These are phyloP conservation scores for Cryptoleucopteryx plumbea DNA, from an alignment of 2,113 vertebrate genomes.

Conservation along the genomic window DNA sequence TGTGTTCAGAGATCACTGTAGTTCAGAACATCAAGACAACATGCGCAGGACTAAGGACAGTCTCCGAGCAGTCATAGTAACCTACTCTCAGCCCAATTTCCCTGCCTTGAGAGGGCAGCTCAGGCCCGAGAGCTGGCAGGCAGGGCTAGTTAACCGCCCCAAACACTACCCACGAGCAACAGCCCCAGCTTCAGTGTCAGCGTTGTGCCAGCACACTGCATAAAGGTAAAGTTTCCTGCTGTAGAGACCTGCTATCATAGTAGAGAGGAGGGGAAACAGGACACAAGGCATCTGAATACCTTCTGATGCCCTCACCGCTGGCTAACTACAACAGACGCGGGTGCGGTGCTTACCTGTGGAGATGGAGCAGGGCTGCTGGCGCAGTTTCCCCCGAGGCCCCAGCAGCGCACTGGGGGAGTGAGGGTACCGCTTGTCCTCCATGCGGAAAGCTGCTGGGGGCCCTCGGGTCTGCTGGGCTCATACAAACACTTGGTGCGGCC, in stretches of 20 bases:
- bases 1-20: neutral
- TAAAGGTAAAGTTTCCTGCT: neutral
- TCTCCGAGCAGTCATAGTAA: neutral
- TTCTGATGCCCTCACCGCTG: neutral
- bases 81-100: neutral
- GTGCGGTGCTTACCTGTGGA: neutral
- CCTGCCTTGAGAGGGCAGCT: neutral
- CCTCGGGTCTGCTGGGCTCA: neutral
- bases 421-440: accelerated
- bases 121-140: neutral
- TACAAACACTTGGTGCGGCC: accelerated
- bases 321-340: neutral
- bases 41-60: accelerated
- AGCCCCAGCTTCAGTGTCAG: neutral
- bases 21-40: neutral
- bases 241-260: neutral
- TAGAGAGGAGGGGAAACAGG: neutral
- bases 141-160: too few relatives aligned
- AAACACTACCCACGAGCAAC: neutral
- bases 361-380: neutral
- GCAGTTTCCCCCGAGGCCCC: neutral
- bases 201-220: accelerated
- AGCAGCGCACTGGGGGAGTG: accelerated
- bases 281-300: accelerated
- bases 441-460: neutral